phyloP scores from a whole-genome alignment of 2,113 vertebrate genomes.

The Psittacula cyanocephala region DNA sequence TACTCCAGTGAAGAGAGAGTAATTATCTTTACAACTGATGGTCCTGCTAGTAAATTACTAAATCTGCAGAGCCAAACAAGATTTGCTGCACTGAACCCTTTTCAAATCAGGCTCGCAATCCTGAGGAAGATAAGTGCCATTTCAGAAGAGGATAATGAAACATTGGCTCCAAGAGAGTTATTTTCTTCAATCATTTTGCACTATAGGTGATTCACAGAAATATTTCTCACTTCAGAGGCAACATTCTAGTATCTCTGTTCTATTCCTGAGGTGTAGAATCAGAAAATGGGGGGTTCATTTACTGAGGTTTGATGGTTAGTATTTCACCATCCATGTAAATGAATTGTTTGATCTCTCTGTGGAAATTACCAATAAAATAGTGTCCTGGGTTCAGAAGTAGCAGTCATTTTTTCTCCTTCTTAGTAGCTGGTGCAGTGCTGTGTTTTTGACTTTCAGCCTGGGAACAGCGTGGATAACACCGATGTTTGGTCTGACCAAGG shows the following conservation, averaged over 20 bases:
- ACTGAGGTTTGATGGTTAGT: not conserved
- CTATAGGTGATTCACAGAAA: not conserved
- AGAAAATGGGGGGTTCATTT: not conserved
- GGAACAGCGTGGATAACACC: too few relatives aligned
- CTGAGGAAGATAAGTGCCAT: not conserved
- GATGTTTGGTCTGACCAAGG: too few relatives aligned
- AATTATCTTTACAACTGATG: not conserved
- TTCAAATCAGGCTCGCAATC: not conserved
- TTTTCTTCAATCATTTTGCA: not conserved
- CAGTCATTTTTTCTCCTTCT: too few relatives aligned
- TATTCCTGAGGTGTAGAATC: accelerated
- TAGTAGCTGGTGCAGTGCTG: too few relatives aligned
- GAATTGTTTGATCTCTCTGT: not conserved
- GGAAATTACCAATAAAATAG: not conserved
- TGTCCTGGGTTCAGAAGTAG: too few relatives aligned
- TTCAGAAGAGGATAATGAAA: not conserved
- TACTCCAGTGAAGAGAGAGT: not conserved
- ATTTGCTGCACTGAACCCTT: not conserved
- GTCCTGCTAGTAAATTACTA: not conserved
- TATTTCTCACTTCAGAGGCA: not conserved
- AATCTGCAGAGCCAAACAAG: accelerated
- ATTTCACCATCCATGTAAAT: not conserved
- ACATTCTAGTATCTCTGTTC: not conserved
- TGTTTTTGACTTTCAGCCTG: too few relatives aligned
- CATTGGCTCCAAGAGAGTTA: not conserved